phyloP scores from a whole-genome alignment of 1,140 invertebrate species.

The Phthorimaea operculella region DNA sequence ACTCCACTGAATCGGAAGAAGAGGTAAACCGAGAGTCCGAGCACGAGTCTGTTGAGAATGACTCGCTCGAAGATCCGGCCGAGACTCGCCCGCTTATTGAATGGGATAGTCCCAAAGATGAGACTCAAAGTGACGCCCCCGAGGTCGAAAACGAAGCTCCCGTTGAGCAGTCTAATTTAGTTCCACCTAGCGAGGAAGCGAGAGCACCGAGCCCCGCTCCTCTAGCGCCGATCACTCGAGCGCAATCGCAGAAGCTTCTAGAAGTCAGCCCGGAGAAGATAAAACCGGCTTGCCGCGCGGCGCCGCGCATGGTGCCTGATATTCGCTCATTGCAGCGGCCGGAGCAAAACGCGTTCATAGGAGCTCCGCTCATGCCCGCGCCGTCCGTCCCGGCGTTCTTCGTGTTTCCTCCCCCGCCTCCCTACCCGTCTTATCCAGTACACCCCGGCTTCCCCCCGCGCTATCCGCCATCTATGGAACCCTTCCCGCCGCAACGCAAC shows the following conservation, averaged over 20 bases:
- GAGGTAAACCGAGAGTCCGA: too few species aligned
- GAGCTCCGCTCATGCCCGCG: not conserved
- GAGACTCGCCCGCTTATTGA: too few species aligned
- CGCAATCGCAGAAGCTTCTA: too few species aligned
- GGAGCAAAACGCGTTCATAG: not conserved
- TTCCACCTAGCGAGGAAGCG: not conserved
- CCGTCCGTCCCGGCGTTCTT: not conserved
- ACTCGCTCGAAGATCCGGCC: too few species aligned
- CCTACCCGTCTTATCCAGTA: not conserved
- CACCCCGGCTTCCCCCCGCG: not conserved
- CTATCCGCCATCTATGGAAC: not conserved
- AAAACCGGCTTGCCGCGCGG: not conserved
- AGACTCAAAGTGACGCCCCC: not conserved
- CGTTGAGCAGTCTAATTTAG: not conserved
- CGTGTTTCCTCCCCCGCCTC: not conserved
- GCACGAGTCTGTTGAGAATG: too few species aligned
- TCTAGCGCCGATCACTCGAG: not conserved
- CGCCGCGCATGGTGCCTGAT: not conserved
- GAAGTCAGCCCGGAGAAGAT: too few species aligned
- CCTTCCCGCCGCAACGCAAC: not conserved
- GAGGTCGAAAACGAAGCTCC: not conserved
- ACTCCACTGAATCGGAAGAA: not conserved
- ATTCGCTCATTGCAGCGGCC: not conserved
- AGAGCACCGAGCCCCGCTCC: not conserved
- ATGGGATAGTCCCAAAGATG: too few species aligned